Conservation (phyloP, 2,113 vertebrate species). For the Illadopsis cleaveri region DNA sequence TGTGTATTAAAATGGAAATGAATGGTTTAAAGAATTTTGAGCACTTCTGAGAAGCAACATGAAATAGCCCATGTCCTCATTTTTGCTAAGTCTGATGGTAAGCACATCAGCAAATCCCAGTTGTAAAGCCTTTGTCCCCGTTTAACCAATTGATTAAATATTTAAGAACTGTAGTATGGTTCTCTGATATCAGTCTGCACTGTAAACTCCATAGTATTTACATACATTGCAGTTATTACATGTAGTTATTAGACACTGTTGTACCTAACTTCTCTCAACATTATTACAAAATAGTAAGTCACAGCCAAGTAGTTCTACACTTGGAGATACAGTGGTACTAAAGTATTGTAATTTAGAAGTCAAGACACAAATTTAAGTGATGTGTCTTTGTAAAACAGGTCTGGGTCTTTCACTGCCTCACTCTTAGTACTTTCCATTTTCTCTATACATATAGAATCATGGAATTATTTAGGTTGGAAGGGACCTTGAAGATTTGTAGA, state of each 20-base stretch:
- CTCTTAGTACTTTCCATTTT: background rate
- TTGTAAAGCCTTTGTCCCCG: background rate
- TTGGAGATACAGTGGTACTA: background rate
- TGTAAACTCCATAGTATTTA: background rate
- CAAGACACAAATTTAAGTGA: background rate
- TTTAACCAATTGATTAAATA: background rate
- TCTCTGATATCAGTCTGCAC: background rate
- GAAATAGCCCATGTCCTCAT: background rate
- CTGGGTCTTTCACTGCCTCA: background rate
- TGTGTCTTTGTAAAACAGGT: background rate
- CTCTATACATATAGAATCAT: background rate
- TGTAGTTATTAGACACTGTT: background rate
- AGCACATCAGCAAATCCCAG: background rate
- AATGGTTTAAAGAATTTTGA: background rate
- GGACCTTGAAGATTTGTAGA: background rate
- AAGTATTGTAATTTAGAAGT: background rate
- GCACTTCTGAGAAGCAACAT: background rate
- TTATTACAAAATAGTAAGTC: background rate
- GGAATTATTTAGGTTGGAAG: background rate
- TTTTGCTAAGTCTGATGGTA: background rate
- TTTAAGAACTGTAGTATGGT: background rate
- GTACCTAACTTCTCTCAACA: background rate
- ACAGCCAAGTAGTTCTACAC: background rate
- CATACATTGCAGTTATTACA: background rate
- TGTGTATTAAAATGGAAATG: background rate